Evolutionary conservation across 2,113 vertebrate genomes (phyloP).

Genomic region (Microcebus murinus): DNA sequence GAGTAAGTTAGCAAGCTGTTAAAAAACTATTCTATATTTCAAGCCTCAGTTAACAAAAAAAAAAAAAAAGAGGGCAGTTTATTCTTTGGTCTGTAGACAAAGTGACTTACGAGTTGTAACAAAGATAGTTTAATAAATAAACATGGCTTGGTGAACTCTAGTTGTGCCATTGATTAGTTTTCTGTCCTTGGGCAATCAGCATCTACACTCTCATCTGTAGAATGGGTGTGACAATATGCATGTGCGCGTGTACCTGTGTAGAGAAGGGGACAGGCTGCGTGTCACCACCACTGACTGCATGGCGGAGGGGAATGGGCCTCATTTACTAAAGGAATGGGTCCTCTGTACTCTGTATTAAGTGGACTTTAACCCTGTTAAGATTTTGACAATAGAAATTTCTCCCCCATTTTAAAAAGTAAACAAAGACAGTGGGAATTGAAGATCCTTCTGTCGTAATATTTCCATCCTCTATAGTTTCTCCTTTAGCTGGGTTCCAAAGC

Average conservation of each 20-base stretch:
- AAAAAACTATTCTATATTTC: constrained; percentile 4
- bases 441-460: neutral
- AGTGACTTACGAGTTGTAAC: neutral
- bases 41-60: neutral
- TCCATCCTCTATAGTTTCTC: neutral
- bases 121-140: neutral
- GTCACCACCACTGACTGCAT: neutral
- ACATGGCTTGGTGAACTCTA: neutral
- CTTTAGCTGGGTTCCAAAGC: neutral
- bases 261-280: neutral
- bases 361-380: neutral
- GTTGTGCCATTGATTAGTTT: neutral
- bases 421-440: neutral
- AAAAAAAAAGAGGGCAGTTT: neutral
- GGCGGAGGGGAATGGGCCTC: neutral
- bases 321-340: neutral
- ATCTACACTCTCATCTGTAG: neutral
- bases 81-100: neutral
- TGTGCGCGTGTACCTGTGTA: neutral
- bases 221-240: neutral
- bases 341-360: neutral
- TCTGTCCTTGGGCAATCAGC: neutral
- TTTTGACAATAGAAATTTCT: neutral
- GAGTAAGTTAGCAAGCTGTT: neutral
- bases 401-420: neutral